Base-by-base conservation (phyloP, 2,888 invertebrate species). In the Quadroppia sp. region DNA sequence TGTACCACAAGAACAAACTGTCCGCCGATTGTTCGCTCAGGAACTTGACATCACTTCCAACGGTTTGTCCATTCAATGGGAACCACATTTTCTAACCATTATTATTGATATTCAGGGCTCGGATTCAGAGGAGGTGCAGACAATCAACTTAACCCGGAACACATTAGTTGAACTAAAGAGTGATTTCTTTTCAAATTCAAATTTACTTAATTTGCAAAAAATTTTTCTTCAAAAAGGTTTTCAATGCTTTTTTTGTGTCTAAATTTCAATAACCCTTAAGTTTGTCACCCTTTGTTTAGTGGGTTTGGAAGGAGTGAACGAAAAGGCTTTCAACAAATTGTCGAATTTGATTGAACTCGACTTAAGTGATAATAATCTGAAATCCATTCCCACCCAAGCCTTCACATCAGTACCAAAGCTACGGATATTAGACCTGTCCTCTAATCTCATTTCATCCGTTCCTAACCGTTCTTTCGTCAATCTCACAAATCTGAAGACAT, bases 161-260 rank as follows among this genome's bases (percentile, higher is more conserved):
- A 71, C 1, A 32, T 74, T 74, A 6, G 11, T 36, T 20, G 71
- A 74, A 45, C 40, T 74, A 1, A 71, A 71, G n/a, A 56, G 48
- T 7, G 48, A 74, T 42, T 25, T 74, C n/a, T 74, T 74, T 50
- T 61, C 13, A 6, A 25, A 71, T 25, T 70, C 71, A 30, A 40
- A 74, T 42, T 45, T 74, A 48, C 36, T 71, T 40, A 74, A 74
- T 32, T 42, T 74, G 28, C 74, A 74, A 32, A 53, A 71, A 40
- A 74, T 74, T 9, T 56, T 13, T 42, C 59, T 74, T 20, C 25
- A 59, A 59, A 56, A 71, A 74, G 74, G 74, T 74, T 53, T 32
- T 9, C 13, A 3, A 30, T 45, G 0, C 15, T 53, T 6, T 2
- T 53, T 71, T 53, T 30, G 42, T 50, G 17, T 25, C 25, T 42